phyloP scores from a whole-genome alignment of 2,888 invertebrate genomes.

The Polyommatus iphigenia region DNA sequence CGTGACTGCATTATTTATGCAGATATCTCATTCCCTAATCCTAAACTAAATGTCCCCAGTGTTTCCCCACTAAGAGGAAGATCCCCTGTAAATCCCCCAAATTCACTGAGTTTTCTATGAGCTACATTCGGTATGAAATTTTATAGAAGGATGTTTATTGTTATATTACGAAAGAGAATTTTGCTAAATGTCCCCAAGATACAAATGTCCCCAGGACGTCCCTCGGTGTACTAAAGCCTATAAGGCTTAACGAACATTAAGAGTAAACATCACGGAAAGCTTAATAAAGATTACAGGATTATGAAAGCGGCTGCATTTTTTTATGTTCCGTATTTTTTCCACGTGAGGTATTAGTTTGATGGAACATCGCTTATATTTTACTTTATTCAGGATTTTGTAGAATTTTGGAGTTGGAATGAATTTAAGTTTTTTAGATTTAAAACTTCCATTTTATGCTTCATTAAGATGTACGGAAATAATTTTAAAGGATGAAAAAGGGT shows the following conservation, averaged over 20 bases:
- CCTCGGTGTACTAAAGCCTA: constrained; percentile 39
- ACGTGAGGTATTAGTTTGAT: neutral
- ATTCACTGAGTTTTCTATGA: neutral
- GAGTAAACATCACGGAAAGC: constrained; percentile 48
- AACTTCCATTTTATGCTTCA: neutral
- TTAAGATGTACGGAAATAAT: neutral
- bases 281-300: constrained; percentile 55
- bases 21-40: constrained; percentile 55
- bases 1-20: constrained; percentile 77
- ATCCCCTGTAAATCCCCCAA: neutral
- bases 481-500: neutral
- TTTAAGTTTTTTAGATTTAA: neutral
- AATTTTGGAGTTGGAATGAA: neutral
- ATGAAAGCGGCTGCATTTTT: constrained; percentile 33
- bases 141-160: neutral
- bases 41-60: constrained; percentile 37
- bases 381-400: neutral
- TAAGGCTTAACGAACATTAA: constrained; percentile 55
- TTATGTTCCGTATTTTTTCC: constrained; percentile 11
- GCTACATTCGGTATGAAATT: neutral
- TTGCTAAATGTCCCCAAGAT: neutral
- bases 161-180: neutral
- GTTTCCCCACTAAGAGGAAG: constrained; percentile 51
- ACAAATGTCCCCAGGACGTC: neutral
- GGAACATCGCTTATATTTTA: neutral